phyloP scores from a whole-genome alignment of 37 sponge, comb jelly and placozoan genomes.

The Eunapius fragilis region DNA sequence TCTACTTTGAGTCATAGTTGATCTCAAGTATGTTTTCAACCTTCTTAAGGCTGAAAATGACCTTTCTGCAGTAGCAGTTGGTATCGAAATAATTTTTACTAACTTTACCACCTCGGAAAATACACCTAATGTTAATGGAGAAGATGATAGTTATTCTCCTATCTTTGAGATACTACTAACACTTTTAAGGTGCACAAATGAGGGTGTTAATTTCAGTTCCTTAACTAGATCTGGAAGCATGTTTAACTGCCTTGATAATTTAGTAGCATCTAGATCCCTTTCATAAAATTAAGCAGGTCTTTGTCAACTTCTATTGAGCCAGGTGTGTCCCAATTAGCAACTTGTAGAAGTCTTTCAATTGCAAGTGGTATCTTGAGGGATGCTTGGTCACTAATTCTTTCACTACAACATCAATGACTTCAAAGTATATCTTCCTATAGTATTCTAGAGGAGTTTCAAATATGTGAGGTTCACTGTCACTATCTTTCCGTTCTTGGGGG shows the following conservation, averaged over 20 bases:
- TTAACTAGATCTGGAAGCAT: no score
- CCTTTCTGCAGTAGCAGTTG: slow-evolving; percentile 61
- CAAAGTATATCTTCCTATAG: slow-evolving; percentile 60
- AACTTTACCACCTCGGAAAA: no score
- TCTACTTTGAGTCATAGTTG: slow-evolving; percentile 38
- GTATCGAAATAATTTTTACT: slow-evolving; percentile 44
- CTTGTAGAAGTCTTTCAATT: no score
- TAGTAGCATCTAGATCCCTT: no score
- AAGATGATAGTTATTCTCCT: not conserved
- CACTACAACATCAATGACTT: slow-evolving; percentile 36
- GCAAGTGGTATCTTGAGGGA: no score
- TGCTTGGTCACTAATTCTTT: slow-evolving; percentile 37
- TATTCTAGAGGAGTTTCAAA: slow-evolving; percentile 36
- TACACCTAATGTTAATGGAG: no score
- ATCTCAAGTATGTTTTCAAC: slow-evolving; percentile 31
- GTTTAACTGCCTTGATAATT: no score
- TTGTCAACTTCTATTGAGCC: no score
- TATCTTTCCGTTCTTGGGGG: slow-evolving; percentile 32
- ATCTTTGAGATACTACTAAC: slow-evolving; percentile 19
- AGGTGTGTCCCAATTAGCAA: no score
- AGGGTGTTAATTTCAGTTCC: no score
- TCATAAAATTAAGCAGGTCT: slow-evolving; percentile 5
- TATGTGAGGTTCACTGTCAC: slow-evolving; percentile 7
- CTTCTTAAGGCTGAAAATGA: slow-evolving; percentile 52
- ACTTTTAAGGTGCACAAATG: no score